phyloP scores from a whole-genome alignment of 1,140 invertebrate species.

The Ceratosolen fusciceps region DNA sequence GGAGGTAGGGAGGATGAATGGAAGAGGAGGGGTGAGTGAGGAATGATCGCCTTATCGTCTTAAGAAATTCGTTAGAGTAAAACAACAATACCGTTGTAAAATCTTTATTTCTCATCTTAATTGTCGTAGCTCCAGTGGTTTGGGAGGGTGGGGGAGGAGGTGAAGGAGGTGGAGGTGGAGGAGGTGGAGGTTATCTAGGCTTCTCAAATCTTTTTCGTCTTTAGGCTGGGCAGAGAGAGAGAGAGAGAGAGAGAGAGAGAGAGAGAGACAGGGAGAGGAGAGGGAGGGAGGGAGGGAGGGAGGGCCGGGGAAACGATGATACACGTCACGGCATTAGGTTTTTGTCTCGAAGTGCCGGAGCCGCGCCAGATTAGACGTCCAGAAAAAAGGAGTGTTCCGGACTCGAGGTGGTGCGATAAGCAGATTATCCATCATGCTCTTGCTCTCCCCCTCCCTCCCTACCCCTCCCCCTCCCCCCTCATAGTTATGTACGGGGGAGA shows the following conservation, averaged over 20 bases:
- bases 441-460: conserved; percentile 33
- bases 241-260: no score
- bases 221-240: background rate
- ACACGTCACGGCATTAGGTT: conserved; percentile 49
- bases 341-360: conserved; percentile 36
- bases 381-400: conserved; percentile 42
- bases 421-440: conserved; percentile 59
- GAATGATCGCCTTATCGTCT: background rate
- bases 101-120: conserved; percentile 30
- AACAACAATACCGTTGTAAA: conserved; percentile 11
- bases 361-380: conserved; percentile 44
- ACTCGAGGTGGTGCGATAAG: conserved; percentile 53
- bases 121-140: conserved; percentile 12
- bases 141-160: no score
- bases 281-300: no score
- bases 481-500: background rate
- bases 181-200: background rate
- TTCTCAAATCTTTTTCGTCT: background rate
- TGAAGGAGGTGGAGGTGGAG: no score
- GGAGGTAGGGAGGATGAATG: no score
- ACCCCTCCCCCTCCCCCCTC: background rate
- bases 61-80: conserved; percentile 5
- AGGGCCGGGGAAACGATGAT: background rate
- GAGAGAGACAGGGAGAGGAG: no score
- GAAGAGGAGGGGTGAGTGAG: no score